Percentiles rank a stretch among this genome's conserved stretches.
Conservation (phyloP, 2,888 invertebrate species). For the Eupithecia insigniata region DNA sequence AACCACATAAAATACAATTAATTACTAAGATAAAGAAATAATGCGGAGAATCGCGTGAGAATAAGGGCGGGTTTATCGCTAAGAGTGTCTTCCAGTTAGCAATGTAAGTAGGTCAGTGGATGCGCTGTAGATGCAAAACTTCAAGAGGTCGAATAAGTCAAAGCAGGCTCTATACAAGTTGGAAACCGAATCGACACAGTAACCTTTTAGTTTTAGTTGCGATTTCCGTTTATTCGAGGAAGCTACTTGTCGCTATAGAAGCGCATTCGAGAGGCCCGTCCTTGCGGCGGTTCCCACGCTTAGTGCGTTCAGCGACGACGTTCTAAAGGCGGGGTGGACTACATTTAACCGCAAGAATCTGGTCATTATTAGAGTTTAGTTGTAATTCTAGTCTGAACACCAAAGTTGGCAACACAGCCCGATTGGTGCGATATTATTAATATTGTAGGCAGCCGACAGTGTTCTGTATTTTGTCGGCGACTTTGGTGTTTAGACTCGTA, state of each 20-base stretch:
- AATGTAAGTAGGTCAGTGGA: background rate
- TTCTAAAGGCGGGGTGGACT: conserved; percentile 1
- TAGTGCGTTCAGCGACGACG: conserved; percentile 18
- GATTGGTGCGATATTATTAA: no score
- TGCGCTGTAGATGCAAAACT: background rate
- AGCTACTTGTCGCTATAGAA: background rate
- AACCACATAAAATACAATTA: background rate
- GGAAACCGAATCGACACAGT: background rate
- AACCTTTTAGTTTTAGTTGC: background rate
- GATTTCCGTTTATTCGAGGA: background rate
- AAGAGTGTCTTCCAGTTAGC: background rate
- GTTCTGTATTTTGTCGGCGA: background rate
- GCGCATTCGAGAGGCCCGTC: conserved; percentile 25
- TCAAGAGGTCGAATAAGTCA: background rate
- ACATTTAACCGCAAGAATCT: background rate
- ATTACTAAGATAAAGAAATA: background rate
- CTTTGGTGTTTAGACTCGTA: background rate
- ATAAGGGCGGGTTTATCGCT: background rate
- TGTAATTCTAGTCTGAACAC: background rate
- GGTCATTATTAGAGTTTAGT: background rate
- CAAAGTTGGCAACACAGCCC: no score
- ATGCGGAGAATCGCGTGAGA: background rate
- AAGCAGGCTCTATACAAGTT: background rate
- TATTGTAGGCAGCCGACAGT: background rate
- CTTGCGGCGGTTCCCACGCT: conserved; percentile 33